These are phyloP conservation scores for Erythrocercus mccallii DNA, from an alignment of 2,113 vertebrate species.

Conservation along the genomic window DNA sequence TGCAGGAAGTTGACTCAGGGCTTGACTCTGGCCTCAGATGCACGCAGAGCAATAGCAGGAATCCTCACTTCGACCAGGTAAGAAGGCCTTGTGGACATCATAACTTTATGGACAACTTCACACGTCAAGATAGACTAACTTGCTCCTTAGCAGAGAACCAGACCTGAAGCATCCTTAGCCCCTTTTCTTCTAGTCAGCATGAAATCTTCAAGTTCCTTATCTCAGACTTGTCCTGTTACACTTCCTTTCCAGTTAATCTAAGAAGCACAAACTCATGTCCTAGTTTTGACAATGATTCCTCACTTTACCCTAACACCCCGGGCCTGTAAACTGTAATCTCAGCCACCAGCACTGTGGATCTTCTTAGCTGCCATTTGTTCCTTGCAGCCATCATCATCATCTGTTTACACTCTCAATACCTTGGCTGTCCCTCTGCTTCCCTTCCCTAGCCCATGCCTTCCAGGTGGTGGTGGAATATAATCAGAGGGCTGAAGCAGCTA, in stretches of 20 bases:
- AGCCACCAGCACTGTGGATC: not conserved
- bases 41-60: not conserved
- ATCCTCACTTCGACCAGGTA: not conserved
- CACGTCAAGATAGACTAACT: not conserved
- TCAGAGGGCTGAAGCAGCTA: not conserved
- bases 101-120: not conserved
- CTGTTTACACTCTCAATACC: not conserved
- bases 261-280: not conserved
- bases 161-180: not conserved
- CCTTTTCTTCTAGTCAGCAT: not conserved
- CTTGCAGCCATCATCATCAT: not conserved
- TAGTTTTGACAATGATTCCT: not conserved
- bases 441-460: not conserved
- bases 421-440: not conserved
- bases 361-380: not conserved
- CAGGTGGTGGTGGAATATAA: not conserved
- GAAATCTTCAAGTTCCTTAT: not conserved
- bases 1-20: constrained; percentile 59
- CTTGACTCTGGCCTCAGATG: not conserved
- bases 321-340: not conserved
- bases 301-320: not conserved
- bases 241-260: not conserved
- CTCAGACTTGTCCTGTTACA: not conserved
- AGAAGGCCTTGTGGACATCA: not conserved
- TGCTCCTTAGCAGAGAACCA: not conserved